A percentile compares a stretch with the other conserved stretches of the same genome.
These are phyloP conservation scores for Drosophila bunnanda DNA, from an alignment of 2,888 invertebrate genomes.

Conservation along the genomic window DNA sequence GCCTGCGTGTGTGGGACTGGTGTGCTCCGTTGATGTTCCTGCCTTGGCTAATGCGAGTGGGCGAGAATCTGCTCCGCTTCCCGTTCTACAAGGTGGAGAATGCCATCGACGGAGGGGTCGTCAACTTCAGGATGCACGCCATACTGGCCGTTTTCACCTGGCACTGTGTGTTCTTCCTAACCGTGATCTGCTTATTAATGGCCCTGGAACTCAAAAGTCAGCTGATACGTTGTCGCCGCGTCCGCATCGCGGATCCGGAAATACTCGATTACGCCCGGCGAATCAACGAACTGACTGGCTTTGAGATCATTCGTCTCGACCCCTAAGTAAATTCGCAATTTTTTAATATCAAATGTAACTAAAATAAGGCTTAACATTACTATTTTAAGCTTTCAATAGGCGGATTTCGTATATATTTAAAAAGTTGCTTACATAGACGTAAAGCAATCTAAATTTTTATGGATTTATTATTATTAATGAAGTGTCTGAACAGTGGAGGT, in stretches of 20 bases:
- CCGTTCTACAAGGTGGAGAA: conserved; percentile 19
- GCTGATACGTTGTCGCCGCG: conserved; percentile 13
- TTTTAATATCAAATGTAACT: not conserved
- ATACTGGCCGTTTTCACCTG: not conserved
- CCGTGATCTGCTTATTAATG: not conserved
- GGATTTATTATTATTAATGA: not conserved
- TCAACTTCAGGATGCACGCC: not conserved
- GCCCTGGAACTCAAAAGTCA: not conserved
- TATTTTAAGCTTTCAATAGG: not conserved
- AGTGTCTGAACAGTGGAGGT: not conserved
- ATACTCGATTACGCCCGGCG: conserved; percentile 43
- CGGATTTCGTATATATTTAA: not conserved
- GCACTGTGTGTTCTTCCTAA: conserved; percentile 8
- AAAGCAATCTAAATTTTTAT: not conserved
- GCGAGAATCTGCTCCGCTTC: conserved; percentile 16
- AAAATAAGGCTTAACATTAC: not conserved
- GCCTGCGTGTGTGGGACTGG: conserved; percentile 49
- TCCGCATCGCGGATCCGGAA: conserved; percentile 34
- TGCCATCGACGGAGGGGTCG: not conserved
- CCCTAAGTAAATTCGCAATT: not conserved
- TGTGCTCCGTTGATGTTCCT: conserved; percentile 55
- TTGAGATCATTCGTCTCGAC: conserved; percentile 34
- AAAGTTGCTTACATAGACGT: not conserved
- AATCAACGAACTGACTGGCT: conserved; percentile 58
- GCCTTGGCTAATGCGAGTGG: conserved; percentile 53